Percentiles rank a stretch among this genome's conserved stretches.
phyloP scores from a whole-genome alignment of 2,797 vertebrate genomes.

The Eospalax fontanierii region DNA sequence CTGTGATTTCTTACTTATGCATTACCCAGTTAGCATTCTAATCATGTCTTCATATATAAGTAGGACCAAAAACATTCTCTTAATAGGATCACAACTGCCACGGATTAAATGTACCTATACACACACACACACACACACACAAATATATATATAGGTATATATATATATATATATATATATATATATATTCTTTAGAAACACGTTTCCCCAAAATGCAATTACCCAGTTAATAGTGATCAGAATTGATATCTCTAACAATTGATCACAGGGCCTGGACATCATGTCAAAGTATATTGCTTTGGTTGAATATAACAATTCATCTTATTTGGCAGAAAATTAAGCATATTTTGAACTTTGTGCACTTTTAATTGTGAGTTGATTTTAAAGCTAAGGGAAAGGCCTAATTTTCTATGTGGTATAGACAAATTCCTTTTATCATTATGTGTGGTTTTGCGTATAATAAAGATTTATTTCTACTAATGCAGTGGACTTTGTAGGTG shows the following conservation, averaged over 20 bases:
- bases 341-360: neutral
- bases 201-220: slow-evolving; percentile 77
- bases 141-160: too few relatives aligned
- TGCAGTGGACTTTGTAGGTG: neutral
- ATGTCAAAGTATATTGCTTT: slow-evolving; percentile 63
- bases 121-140: slow-evolving; percentile 61
- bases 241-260: slow-evolving; percentile 46
- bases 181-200: slow-evolving; percentile 84
- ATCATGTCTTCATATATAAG: slow-evolving; percentile 81
- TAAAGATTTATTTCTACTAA: slow-evolving; percentile 38
- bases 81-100: slow-evolving; percentile 74
- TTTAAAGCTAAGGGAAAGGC: slow-evolving; percentile 53
- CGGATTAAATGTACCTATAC: slow-evolving; percentile 78
- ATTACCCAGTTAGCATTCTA: slow-evolving; percentile 83
- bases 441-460: slow-evolving; percentile 30
- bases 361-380: slow-evolving; percentile 24
- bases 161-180: slow-evolving; percentile 55
- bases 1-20: slow-evolving; percentile 86
- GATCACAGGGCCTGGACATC: slow-evolving; percentile 38
- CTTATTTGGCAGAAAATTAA: slow-evolving; percentile 44
- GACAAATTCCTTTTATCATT: slow-evolving; percentile 58
- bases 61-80: slow-evolving; percentile 85
- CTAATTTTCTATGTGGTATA: neutral
- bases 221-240: slow-evolving; percentile 64
- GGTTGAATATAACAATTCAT: slow-evolving; percentile 56